phyloP scores from a whole-genome alignment of 2,888 invertebrate species.

The Chloroclystis v-ata region DNA sequence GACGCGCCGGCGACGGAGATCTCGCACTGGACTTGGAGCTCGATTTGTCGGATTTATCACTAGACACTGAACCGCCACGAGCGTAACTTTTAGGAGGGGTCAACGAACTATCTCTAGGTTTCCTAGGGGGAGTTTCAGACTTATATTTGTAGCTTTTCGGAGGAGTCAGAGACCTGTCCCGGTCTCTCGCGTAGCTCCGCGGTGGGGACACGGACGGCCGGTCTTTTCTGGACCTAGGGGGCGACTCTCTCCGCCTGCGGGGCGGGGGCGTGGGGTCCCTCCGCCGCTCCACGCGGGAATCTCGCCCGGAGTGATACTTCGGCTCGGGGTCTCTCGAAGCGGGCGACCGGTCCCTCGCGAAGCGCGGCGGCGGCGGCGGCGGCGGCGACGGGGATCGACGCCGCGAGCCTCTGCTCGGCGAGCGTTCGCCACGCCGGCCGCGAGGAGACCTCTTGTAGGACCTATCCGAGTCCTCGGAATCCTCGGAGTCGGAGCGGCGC shows the following conservation, averaged over 20 bases:
- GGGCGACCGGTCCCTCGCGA: constrained; percentile 13
- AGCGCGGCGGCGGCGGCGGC: constrained; percentile 25
- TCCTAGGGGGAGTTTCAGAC: constrained; percentile 42
- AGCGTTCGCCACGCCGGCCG: constrained; percentile 25
- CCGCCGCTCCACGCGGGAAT: constrained; percentile 32
- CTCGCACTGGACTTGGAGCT: constrained; percentile 40
- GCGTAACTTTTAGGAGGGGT: constrained; percentile 68
- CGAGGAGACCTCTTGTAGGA: constrained; percentile 45
- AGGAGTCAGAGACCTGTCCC: constrained; percentile 41
- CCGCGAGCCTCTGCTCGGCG: background rate
- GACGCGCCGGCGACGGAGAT: constrained; percentile 40
- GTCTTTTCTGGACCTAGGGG: constrained; percentile 37
- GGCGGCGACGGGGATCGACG: too few relatives aligned
- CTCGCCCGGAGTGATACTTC: constrained; percentile 44
- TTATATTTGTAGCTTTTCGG: constrained; percentile 45
- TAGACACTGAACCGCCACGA: constrained; percentile 47
- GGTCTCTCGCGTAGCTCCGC: constrained; percentile 41
- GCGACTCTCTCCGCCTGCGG: constrained; percentile 30
- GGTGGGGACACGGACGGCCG: constrained; percentile 51
- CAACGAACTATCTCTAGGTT: constrained; percentile 51
- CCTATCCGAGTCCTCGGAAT: constrained; percentile 51
- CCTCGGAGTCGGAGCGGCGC: constrained; percentile 42
- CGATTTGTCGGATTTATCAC: constrained; percentile 45
- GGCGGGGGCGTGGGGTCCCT: constrained; percentile 43
- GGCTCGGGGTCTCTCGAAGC: constrained; percentile 29